Evolutionary conservation across 2,888 invertebrate genomes (phyloP), one percentile per base, ranked within the genome.

Genomic region (Actias luna): DNA sequence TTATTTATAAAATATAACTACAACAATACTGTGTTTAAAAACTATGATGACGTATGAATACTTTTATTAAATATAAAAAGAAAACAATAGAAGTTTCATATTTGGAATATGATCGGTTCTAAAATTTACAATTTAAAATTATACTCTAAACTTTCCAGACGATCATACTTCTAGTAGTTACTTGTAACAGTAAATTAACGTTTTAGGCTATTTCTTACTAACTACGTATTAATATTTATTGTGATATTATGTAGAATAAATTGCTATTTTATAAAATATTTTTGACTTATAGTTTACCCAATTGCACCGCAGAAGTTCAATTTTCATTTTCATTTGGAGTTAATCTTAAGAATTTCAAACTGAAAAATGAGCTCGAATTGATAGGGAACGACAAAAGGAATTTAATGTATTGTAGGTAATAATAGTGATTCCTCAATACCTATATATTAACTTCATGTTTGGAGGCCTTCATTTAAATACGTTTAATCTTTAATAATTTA

Each of bases 121-220:
- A n/a, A 18, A 55, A 55, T 29, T 3, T 55, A 55, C 29, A 55
- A 16, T 29, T 55, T 16, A 16, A 55, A 55, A 55, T 55, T 61
- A 39, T 39, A 18, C 31, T 57, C 10, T 27, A 52, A 61, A 61
- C 61, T 61, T 57, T 61, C 57, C 57, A 61, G 57, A 61, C 57
- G 39, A 39, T 57, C 57, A 57, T 42, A 14, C n/a, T 29, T 57
- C 18, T 61, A 57, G 16, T 61, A 42, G 42, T 42, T 42, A 42
- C 39, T 31, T 57, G 36, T 61, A 29, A 29, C 29, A 61, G 46
- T 58, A 29, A 55, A 25, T 61, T 61, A 39, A 57, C 57, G 39
- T 8, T 57, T 29, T 27, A 25, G 46, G 22, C 10, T 39, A n/a
- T 61, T 14, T 39, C 8, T 33, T 42, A 57, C 31, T 29, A n/a